These are phyloP conservation scores for Ovis canadensis DNA, from an alignment of 2,113 vertebrate species.

Conservation along the genomic window DNA sequence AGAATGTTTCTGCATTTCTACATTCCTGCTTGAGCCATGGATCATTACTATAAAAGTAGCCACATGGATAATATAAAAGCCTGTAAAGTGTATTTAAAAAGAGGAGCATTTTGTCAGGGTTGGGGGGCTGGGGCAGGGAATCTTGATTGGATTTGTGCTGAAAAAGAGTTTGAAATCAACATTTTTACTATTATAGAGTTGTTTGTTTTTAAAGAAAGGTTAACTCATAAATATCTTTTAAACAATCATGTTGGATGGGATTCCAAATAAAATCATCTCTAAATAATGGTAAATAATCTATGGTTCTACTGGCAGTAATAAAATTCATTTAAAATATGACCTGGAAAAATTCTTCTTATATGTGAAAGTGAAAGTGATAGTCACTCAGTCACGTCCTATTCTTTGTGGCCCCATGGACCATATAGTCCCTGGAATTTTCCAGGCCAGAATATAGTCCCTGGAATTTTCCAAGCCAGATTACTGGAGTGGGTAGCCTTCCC, in stretches of 20 bases:
- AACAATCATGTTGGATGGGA: neutral
- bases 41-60: neutral
- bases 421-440: neutral
- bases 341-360: neutral
- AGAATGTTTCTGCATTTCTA: constrained; percentile 15
- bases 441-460: neutral
- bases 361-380: neutral
- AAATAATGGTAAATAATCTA: neutral
- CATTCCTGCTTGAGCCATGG: constrained; percentile 42
- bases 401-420: neutral
- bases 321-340: neutral
- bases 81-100: neutral
- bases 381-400: neutral
- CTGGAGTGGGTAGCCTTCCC: neutral
- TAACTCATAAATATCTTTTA: neutral
- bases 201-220: neutral
- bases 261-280: neutral
- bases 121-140: fast-evolving
- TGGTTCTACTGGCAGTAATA: neutral
- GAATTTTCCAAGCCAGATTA: neutral
- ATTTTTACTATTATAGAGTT: neutral
- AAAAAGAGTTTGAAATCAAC: constrained; percentile 10
- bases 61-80: neutral
- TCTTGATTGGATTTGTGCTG: constrained; percentile 10
- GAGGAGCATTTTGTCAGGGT: neutral